phyloP scores from a whole-genome alignment of 2,797 vertebrate genomes.

The Eptatretus atami region DNA sequence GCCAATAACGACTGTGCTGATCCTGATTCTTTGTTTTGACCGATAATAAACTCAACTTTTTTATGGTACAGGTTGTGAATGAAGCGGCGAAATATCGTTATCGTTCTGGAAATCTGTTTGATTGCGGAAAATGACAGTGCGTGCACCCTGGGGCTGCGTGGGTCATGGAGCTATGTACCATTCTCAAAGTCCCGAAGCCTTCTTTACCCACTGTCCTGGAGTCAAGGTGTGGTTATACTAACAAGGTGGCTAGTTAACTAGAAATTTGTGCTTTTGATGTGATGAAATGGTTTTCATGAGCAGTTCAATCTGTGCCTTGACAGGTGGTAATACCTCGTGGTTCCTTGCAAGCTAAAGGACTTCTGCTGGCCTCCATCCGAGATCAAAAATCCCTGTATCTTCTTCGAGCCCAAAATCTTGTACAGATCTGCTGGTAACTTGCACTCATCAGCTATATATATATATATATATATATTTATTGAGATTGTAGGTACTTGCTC shows the following conservation, averaged over 20 bases:
- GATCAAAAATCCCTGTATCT: constrained; percentile 87
- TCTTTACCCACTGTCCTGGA: constrained; percentile 71
- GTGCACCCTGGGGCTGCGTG: constrained; percentile 82
- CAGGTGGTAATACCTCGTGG: constrained; percentile 74
- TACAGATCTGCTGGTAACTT: constrained; percentile 73
- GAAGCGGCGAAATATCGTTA: constrained; percentile 95
- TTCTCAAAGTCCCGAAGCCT: constrained; percentile 85
- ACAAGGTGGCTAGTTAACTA: background rate
- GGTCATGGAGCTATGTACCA: constrained; percentile 86
- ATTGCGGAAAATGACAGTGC: constrained; percentile 69
- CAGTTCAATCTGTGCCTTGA: constrained; percentile 10
- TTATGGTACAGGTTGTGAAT: constrained; percentile 43
- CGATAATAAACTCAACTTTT: background rate
- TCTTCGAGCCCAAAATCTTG: constrained; percentile 96
- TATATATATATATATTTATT: too few relatives aligned
- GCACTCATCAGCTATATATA: background rate
- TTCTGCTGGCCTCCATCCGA: constrained; percentile 63
- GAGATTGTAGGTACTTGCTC: too few relatives aligned
- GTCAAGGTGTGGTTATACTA: constrained; percentile 32
- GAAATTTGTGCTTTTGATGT: background rate
- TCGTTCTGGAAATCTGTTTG: constrained; percentile 64
- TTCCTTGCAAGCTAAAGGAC: constrained; percentile 70
- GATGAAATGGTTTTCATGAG: background rate
- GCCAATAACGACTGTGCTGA: too few relatives aligned
- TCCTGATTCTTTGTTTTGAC: too few relatives aligned